Percentiles rank a stretch among this genome's conserved stretches.
phyloP scores from a whole-genome alignment of 2,797 vertebrate species.

The Pseudomugil gertrudae region DNA sequence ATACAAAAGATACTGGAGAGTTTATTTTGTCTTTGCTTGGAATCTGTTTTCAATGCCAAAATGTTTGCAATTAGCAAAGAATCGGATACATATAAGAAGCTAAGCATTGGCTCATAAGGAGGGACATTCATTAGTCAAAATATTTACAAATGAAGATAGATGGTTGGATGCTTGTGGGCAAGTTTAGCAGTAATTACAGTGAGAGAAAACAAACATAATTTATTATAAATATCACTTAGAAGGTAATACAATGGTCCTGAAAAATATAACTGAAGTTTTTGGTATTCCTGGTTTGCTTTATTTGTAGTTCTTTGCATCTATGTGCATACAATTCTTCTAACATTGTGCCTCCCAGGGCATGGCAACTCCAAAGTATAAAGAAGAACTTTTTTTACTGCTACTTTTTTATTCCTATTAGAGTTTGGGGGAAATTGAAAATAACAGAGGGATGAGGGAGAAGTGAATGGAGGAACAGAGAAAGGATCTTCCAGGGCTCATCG shows the following conservation, averaged over 20 bases:
- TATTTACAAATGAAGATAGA: neutral
- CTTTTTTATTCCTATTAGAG: conserved; percentile 17
- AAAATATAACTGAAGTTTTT: neutral
- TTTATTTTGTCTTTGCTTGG: conserved; percentile 14
- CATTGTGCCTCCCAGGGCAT: conserved; percentile 31
- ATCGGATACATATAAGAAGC: neutral
- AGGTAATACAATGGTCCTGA: conserved; percentile 2
- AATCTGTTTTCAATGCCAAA: conserved; percentile 28
- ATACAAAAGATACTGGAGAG: neutral
- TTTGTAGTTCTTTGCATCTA: conserved; percentile 23
- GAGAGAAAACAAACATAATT: neutral
- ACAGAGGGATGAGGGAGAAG: conserved; percentile 10
- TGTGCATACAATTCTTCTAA: conserved; percentile 13
- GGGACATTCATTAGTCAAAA: no score
- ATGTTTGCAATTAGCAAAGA: conserved; percentile 4
- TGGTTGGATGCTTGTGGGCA: neutral
- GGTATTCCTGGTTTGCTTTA: neutral
- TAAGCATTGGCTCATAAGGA: neutral
- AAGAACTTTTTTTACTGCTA: conserved; percentile 35
- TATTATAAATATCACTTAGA: neutral
- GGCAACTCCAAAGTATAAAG: conserved; percentile 18
- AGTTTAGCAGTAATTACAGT: neutral
- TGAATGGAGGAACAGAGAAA: neutral
- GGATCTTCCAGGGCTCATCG: conserved; percentile 25
- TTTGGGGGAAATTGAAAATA: conserved; percentile 28